Evolutionary conservation across 1,140 invertebrate genomes (phyloP).

Genomic region (Meloidogyne chitwoodi): DNA sequence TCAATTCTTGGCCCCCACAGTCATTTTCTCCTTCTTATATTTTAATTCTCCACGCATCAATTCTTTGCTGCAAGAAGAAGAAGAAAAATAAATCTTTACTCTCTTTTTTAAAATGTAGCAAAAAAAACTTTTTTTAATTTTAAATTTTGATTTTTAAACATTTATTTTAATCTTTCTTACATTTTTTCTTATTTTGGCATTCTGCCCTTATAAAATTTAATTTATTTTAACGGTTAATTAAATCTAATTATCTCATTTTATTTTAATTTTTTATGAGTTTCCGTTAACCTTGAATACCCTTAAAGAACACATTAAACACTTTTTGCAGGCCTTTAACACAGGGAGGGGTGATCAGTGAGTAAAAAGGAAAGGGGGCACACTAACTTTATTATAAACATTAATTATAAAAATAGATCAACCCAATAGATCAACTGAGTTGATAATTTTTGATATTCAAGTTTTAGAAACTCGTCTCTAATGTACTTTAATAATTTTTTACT

Average conservation of each 20-base stretch:
- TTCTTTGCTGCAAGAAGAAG: not conserved
- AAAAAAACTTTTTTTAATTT: not conserved
- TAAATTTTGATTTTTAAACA: not conserved
- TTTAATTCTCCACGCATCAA: not conserved
- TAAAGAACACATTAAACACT: not conserved
- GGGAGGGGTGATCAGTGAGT: not conserved
- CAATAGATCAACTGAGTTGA: no score
- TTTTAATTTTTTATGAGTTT: not conserved
- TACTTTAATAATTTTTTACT: no score
- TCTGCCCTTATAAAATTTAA: not conserved
- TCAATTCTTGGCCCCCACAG: conserved; percentile 1
- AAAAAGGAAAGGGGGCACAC: not conserved
- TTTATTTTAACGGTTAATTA: not conserved
- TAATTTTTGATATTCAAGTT: no score
- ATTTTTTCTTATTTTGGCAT: not conserved
- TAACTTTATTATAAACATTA: no score
- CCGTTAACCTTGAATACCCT: not conserved
- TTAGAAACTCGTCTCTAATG: no score
- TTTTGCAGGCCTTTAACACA: not conserved
- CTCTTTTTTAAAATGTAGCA: not conserved
- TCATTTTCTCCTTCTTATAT: not conserved
- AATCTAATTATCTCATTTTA: not conserved
- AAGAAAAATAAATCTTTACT: not conserved
- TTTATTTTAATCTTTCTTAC: not conserved
- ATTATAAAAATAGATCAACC: no score